A percentile compares a stretch with the other conserved stretches of the same genome.
Conservation (phyloP, 92 coral and sea anemone species). For the Micromussa lordhowensis region DNA sequence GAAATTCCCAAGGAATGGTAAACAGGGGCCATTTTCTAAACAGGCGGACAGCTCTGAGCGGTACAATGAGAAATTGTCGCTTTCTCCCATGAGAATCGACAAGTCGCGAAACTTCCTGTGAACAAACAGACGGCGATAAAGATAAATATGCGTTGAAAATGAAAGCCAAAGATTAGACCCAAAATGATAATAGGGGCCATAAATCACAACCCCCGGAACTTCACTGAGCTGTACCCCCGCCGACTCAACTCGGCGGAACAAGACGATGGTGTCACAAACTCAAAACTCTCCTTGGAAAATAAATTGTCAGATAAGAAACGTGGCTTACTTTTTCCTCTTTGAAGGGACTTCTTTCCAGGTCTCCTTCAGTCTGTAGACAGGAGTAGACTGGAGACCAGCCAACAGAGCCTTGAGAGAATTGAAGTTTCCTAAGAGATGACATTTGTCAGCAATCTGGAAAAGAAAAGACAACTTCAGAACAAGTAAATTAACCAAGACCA, state of each 20-base stretch:
- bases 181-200: neutral
- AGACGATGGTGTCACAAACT: neutral
- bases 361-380: slow-evolving; percentile 92
- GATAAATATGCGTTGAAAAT: neutral
- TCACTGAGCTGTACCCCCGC: neutral
- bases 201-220: neutral
- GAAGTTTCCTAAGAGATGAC: slow-evolving; percentile 88
- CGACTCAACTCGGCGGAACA: neutral
- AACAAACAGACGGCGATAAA: neutral
- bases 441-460: slow-evolving; percentile 92
- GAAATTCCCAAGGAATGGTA: slow-evolving; percentile 94
- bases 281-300: neutral
- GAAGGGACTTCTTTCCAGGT: slow-evolving; percentile 98
- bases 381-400: slow-evolving; percentile 96
- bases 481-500: neutral
- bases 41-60: slow-evolving; percentile 79
- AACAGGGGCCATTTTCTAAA: slow-evolving; percentile 71
- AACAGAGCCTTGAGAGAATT: slow-evolving; percentile 96
- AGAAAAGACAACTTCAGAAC: neutral
- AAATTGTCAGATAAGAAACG: neutral
- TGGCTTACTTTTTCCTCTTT: slow-evolving; percentile 89
- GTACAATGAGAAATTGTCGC: slow-evolving; percentile 88
- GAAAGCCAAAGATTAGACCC: neutral
- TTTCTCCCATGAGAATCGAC: slow-evolving; percentile 91
- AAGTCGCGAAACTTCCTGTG: slow-evolving; percentile 93